Evolutionary conservation across 2,888 invertebrate species (phyloP).

Genomic region (Aelia acuminata): DNA sequence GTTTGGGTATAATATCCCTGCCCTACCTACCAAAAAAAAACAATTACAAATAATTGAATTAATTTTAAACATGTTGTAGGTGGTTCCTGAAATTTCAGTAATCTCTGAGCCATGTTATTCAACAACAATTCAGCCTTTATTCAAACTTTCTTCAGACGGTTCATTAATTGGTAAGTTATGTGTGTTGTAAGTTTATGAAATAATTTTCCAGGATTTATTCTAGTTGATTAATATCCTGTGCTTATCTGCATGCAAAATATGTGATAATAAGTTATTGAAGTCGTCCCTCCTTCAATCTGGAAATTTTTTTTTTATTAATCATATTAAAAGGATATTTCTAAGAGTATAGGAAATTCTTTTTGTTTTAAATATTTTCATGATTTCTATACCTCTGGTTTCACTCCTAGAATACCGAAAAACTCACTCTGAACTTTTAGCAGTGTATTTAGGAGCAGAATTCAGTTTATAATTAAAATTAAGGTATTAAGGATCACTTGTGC

Average conservation of each 20-base stretch:
- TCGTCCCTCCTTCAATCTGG: not conserved
- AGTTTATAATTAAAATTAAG: too few species aligned
- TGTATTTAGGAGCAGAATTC: too few species aligned
- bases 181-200: not conserved
- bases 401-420: too few species aligned
- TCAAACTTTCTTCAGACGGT: constrained; percentile 42
- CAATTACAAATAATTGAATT: not conserved
- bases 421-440: too few species aligned
- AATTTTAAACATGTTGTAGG: not conserved
- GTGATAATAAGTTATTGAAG: not conserved
- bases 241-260: not conserved
- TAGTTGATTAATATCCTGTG: not conserved
- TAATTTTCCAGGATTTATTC: not conserved
- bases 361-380: too few species aligned
- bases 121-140: constrained; percentile 47
- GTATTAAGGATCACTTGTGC: too few species aligned
- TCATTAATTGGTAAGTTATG: constrained; percentile 53
- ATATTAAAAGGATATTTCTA: too few species aligned
- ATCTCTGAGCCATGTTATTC: constrained; percentile 36
- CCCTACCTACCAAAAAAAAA: too few species aligned
- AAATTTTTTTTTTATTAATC: not conserved
- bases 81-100: not conserved
- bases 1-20: too few species aligned
- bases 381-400: too few species aligned
- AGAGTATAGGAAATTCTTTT: too few species aligned